These are phyloP conservation scores for Ariolimax columbianus DNA, from an alignment of 2,888 invertebrate genomes.

Conservation along the genomic window DNA sequence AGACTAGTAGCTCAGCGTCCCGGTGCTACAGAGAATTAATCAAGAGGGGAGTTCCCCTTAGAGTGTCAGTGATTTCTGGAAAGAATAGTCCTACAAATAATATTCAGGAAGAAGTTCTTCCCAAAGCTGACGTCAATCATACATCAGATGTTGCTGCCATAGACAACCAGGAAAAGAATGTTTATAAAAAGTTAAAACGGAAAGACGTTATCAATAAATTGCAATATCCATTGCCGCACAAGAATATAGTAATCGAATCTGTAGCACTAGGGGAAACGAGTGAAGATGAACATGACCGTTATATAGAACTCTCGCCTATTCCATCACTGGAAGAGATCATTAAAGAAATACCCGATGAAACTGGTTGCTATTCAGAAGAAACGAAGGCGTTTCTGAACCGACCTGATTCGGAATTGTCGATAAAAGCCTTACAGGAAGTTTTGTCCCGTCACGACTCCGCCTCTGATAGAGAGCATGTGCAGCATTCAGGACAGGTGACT, in stretches of 20 bases:
- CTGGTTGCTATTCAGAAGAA: conserved; percentile 52
- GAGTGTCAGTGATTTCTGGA: conserved; percentile 66
- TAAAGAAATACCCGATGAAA: conserved; percentile 65
- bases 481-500: conserved; percentile 62
- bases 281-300: conserved; percentile 43
- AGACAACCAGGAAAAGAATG: neutral
- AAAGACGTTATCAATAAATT: neutral
- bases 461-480: conserved; percentile 6
- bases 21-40: conserved; percentile 66
- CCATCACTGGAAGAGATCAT: conserved; percentile 66
- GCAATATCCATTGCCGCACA: no score
- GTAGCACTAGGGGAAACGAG: conserved; percentile 28
- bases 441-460: conserved; percentile 27
- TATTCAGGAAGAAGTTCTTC: neutral
- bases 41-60: conserved; percentile 68
- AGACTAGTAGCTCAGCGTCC: conserved; percentile 50
- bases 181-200: neutral
- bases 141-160: neutral
- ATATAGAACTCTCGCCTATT: conserved; percentile 53
- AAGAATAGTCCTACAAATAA: neutral
- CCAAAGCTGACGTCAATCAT: neutral
- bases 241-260: neutral
- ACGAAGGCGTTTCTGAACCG: conserved; percentile 53
- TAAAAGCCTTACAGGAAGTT: conserved; percentile 47
- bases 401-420: conserved; percentile 53